Conservation (phyloP, 2,888 invertebrate genomes). For the Phytoseiulus persimilis region DNA sequence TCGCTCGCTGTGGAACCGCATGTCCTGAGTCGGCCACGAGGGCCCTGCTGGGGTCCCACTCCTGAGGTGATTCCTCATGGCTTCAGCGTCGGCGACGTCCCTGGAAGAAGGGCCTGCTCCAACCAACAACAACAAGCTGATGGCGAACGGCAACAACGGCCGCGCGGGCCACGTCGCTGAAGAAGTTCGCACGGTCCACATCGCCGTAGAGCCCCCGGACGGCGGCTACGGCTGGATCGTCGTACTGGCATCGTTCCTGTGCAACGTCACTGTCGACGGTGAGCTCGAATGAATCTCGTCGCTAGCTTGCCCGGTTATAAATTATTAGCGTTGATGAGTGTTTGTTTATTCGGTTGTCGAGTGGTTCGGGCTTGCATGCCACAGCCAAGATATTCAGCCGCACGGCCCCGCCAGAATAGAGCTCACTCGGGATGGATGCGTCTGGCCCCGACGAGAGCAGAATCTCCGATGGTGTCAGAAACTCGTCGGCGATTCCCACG, state of each 20-base stretch:
- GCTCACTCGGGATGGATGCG: not conserved
- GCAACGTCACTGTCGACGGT: constrained; percentile 92
- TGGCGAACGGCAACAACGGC: not conserved
- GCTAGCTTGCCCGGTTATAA: not conserved
- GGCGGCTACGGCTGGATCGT: constrained; percentile 84
- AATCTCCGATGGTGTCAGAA: too few relatives aligned
- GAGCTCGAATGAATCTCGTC: constrained; percentile 43
- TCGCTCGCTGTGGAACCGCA: not conserved
- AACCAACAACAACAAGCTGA: not conserved
- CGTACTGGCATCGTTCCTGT: constrained; percentile 90
- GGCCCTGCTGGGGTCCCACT: not conserved
- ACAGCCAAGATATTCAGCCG: not conserved
- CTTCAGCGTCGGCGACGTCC: not conserved
- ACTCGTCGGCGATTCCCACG: too few relatives aligned
- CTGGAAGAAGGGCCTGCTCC: not conserved
- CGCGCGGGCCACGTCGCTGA: not conserved
- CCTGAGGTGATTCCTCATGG: not conserved
- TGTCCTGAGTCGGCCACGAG: not conserved
- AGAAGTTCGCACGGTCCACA: constrained; percentile 10
- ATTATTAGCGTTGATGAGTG: not conserved
- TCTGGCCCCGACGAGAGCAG: too few relatives aligned
- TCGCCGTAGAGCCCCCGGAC: constrained; percentile 44
- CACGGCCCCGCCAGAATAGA: not conserved
- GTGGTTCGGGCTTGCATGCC: not conserved
- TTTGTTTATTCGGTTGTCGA: not conserved